Conservation (phyloP, 2,113 vertebrate genomes). For the Sardina pilchardus region DNA sequence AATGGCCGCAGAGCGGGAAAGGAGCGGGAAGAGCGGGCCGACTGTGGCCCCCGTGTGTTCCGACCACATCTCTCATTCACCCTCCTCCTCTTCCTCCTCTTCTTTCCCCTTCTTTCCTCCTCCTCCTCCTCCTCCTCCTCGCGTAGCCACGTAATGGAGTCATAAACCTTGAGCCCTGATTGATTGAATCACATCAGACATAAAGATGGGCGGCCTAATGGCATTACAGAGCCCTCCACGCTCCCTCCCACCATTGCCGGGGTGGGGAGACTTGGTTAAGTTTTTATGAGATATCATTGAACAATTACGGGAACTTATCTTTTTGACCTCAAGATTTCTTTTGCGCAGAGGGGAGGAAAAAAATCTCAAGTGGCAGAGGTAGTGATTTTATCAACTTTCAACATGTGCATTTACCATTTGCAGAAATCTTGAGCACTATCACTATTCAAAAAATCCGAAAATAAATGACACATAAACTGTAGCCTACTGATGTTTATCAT, state of each 20-base stretch:
- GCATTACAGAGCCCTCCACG: conserved; percentile 47
- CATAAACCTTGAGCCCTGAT: conserved; percentile 50
- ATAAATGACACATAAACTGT: background rate
- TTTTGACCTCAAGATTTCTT: conserved; percentile 63
- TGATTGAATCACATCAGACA: conserved; percentile 56
- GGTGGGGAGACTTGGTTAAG: conserved; percentile 49
- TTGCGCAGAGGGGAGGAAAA: conserved; percentile 23
- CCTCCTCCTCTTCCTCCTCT: background rate
- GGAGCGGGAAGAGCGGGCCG: background rate
- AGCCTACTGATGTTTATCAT: background rate
- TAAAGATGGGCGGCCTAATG: conserved; percentile 50
- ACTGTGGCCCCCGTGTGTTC: background rate
- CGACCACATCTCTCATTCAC: background rate
- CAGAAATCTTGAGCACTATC: background rate
- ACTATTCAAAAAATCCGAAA: background rate
- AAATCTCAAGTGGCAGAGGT: background rate
- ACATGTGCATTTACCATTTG: background rate
- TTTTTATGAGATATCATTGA: conserved; percentile 61
- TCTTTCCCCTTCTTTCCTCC: no score
- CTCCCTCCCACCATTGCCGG: conserved; percentile 42
- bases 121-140: background rate
- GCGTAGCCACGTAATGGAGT: conserved; percentile 35
- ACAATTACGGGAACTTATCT: conserved; percentile 58
- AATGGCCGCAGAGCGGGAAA: background rate
- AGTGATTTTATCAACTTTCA: background rate